These are phyloP conservation scores for Microtus montanus DNA, from an alignment of 2,113 vertebrate species.

Conservation along the genomic window DNA sequence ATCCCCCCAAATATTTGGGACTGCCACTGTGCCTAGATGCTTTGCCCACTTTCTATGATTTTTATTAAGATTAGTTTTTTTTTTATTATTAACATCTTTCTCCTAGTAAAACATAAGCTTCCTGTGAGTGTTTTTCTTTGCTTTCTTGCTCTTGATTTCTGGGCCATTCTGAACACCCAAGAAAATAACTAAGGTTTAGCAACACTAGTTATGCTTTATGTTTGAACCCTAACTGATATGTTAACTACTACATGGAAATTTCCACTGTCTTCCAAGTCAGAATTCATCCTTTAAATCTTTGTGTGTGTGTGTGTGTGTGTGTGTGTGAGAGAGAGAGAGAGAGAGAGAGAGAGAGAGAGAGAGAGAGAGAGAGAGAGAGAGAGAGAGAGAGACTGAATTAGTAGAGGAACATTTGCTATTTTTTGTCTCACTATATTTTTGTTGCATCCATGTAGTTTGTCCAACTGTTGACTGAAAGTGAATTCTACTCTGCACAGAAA, in stretches of 20 bases:
- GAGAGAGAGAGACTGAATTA: not conserved
- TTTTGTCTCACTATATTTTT: not conserved
- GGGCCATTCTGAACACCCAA: not conserved
- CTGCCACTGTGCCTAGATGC: not conserved
- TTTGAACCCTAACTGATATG: not conserved
- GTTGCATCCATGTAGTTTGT: not conserved
- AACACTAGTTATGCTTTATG: not conserved
- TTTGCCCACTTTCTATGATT: not conserved
- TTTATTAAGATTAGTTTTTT: not conserved
- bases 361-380: no score
- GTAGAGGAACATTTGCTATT: not conserved
- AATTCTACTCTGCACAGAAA: not conserved
- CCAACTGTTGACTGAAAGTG: not conserved
- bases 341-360: no score
- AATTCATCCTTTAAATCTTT: not conserved
- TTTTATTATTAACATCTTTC: not conserved
- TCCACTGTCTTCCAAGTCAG: not conserved
- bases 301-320: not conserved
- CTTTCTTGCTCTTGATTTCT: not conserved
- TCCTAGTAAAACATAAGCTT: not conserved
- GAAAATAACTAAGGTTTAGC: not conserved
- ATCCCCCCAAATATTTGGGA: not conserved
- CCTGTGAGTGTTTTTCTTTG: not conserved
- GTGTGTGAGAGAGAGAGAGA: no score
- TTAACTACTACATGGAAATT: not conserved